Evolutionary conservation across 2,888 invertebrate species (phyloP).

Genomic region (Dendrolimus houi): DNA sequence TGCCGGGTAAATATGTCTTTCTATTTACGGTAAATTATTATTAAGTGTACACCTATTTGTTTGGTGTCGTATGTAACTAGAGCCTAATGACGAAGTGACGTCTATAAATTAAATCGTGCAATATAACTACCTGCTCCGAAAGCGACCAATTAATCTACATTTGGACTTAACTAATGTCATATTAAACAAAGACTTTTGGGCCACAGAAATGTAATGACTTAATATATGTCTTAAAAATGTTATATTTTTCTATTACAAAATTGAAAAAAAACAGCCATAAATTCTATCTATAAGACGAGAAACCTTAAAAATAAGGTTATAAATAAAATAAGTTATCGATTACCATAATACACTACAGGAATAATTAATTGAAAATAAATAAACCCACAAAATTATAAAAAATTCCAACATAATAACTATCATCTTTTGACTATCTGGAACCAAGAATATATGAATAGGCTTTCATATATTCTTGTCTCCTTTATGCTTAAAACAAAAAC

Average conservation of each 20-base stretch:
- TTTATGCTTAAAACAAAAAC: too few species aligned
- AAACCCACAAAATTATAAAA: background rate
- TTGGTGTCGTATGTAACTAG: conserved; percentile 68
- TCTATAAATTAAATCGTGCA: conserved; percentile 50
- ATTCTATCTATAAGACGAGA: background rate
- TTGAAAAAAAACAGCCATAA: too few species aligned
- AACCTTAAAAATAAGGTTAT: background rate
- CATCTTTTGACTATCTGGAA: too few species aligned
- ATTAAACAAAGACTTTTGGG: conserved; percentile 12
- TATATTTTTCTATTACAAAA: too few species aligned
- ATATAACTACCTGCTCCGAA: conserved; percentile 4
- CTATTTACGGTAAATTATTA: conserved; percentile 48
- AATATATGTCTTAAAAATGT: too few species aligned
- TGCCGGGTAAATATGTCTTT: conserved; percentile 33
- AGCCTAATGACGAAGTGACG: conserved; percentile 68
- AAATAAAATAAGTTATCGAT: too few species aligned
- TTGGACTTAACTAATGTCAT: background rate
- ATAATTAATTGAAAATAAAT: too few species aligned
- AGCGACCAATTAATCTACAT: conserved; percentile 2
- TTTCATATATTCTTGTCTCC: too few species aligned
- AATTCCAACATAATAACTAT: conserved; percentile 2
- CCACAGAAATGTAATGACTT: too few species aligned
- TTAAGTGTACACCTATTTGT: conserved; percentile 73
- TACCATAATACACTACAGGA: too few species aligned
- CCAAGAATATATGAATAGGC: too few species aligned